Evolutionary conservation across 2,113 vertebrate genomes (phyloP).

Genomic region (Etia nguti): DNA sequence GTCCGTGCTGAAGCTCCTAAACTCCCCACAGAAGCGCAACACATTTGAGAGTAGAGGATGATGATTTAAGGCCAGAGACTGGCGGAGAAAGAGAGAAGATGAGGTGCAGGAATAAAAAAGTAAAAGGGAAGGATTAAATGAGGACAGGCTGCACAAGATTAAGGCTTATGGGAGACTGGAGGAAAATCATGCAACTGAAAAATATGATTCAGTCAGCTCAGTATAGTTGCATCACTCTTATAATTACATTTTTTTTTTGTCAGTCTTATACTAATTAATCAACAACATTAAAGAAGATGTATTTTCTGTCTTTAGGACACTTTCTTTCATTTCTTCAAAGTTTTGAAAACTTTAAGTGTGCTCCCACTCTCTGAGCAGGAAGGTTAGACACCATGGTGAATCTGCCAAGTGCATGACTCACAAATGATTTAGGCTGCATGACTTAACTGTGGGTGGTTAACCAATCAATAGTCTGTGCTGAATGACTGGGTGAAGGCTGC

Average conservation of each 20-base stretch:
- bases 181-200: background rate
- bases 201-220: background rate
- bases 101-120: background rate
- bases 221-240: background rate
- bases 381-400: background rate
- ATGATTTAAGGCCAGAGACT: background rate
- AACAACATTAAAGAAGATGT: background rate
- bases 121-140: conserved; percentile 7
- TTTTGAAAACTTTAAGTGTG: background rate
- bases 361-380: background rate
- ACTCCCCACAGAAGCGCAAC: conserved; percentile 9
- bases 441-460: conserved; percentile 16
- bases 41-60: background rate
- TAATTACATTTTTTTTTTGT: background rate
- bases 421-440: background rate
- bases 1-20: conserved; percentile 11
- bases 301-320: background rate
- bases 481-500: conserved; percentile 11
- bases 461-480: conserved; percentile 24
- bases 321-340: background rate
- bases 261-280: background rate
- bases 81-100: background rate
- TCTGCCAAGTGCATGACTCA: conserved; percentile 33
- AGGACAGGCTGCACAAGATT: background rate
- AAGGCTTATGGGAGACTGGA: background rate